A percentile compares a stretch with the other conserved stretches of the same genome.
Evolutionary conservation across 2,888 invertebrate genomes (phyloP).

Genomic region (Chloroclysta siterata): DNA sequence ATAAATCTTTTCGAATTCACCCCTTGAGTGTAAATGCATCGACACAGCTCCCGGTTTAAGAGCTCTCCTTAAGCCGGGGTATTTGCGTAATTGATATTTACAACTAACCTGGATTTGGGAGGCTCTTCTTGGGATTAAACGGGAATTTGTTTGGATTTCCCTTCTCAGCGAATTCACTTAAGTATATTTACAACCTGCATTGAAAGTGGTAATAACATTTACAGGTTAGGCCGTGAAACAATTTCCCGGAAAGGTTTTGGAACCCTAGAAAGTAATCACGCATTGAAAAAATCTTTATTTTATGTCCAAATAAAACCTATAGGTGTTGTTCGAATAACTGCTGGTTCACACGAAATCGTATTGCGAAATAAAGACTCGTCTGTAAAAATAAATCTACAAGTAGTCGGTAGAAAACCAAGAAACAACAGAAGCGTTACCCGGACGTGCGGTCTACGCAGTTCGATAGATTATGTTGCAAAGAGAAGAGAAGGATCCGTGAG

Average conservation of each 20-base stretch:
- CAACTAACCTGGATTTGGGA: slow-evolving; percentile 81
- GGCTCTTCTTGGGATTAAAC: slow-evolving; percentile 75
- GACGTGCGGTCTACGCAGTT: slow-evolving; percentile 71
- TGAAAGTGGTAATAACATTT: slow-evolving; percentile 60
- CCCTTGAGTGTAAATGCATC: slow-evolving; percentile 51
- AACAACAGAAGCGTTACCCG: slow-evolving; percentile 68
- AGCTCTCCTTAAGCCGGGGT: slow-evolving; percentile 66
- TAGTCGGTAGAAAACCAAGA: slow-evolving; percentile 62
- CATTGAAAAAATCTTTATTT: not conserved
- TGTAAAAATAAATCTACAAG: slow-evolving; percentile 32
- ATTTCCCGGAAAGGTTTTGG: slow-evolving; percentile 35
- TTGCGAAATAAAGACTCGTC: not conserved
- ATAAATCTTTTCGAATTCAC: slow-evolving; percentile 49
- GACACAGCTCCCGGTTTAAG: slow-evolving; percentile 40
- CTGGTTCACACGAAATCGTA: slow-evolving; percentile 4
- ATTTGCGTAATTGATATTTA: slow-evolving; percentile 84
- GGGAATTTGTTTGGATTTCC: slow-evolving; percentile 78
- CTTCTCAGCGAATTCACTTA: slow-evolving; percentile 71
- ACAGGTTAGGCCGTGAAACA: slow-evolving; percentile 49
- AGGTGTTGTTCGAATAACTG: not conserved
- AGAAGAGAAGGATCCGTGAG: slow-evolving; percentile 73
- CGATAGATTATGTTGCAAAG: slow-evolving; percentile 76
- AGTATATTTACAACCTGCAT: slow-evolving; percentile 71
- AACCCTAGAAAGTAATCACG: slow-evolving; percentile 15
- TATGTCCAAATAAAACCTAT: not conserved